Percentiles rank a stretch among this genome's conserved stretches.
Evolutionary conservation across 64 coral and sea anemone species (phyloP).

Genomic region (Orbicella faveolata): DNA sequence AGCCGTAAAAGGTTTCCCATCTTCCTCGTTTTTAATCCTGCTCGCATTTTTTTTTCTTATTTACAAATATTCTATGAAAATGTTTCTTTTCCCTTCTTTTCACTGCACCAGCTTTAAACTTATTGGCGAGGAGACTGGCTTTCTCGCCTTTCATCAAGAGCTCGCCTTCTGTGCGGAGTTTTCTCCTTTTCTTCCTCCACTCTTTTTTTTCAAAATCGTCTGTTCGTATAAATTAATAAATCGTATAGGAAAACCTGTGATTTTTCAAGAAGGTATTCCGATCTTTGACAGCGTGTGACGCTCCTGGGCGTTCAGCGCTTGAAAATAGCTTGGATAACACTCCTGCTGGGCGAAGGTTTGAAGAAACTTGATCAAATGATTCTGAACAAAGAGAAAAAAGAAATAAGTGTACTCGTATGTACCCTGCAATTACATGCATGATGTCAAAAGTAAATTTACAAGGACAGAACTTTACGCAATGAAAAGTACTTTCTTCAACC

Average conservation of each 20-base stretch:
- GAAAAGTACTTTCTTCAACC: too few species aligned
- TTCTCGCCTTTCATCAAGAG: neutral
- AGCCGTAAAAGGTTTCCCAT: too few species aligned
- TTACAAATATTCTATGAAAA: neutral
- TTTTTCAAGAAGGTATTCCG: slow-evolving; percentile 31
- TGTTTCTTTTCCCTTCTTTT: neutral
- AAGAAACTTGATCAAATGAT: slow-evolving; percentile 77
- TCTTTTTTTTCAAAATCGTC: neutral
- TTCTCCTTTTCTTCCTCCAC: neutral
- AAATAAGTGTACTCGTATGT: too few species aligned
- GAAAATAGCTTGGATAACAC: slow-evolving; percentile 74
- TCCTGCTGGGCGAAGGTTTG: slow-evolving; percentile 67
- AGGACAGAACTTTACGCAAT: too few species aligned
- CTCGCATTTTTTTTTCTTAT: neutral
- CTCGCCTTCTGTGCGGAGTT: neutral
- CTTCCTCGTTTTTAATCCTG: neutral
- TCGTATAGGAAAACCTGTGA: neutral
- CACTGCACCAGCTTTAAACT: neutral
- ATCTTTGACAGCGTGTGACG: slow-evolving; percentile 83
- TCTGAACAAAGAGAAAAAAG: slow-evolving; percentile 37
- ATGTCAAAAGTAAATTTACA: too few species aligned
- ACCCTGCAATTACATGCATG: too few species aligned
- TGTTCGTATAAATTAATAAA: neutral
- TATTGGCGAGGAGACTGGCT: neutral
- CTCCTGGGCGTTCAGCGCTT: slow-evolving; percentile 85